Conservation (phyloP, 2,888 invertebrate species). For the Microctonus brassicae region DNA sequence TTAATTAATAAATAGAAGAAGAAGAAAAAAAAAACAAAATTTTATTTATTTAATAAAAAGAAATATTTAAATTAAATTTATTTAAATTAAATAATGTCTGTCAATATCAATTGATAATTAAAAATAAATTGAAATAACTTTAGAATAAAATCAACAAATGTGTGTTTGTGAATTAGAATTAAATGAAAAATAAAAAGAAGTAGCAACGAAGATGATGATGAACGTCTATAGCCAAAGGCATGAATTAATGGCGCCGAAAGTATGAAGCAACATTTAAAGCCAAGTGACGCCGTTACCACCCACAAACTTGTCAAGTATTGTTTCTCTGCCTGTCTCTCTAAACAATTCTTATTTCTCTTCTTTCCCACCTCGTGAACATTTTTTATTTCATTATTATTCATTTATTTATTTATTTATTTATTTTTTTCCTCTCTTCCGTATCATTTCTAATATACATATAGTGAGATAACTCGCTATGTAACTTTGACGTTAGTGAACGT, state of each 20-base stretch:
- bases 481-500: conserved; percentile 29
- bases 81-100: too few relatives aligned
- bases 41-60: too few relatives aligned
- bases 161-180: too few relatives aligned
- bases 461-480: not conserved
- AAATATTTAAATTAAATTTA: too few relatives aligned
- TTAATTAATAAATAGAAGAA: too few relatives aligned
- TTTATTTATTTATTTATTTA: conserved; percentile 5
- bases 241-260: conserved; percentile 53
- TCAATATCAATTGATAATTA: too few relatives aligned
- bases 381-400: too few relatives aligned
- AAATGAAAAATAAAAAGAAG: not conserved
- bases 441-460: not conserved
- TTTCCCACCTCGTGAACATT: conserved; percentile 17
- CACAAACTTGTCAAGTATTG: conserved; percentile 45
- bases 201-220: conserved; percentile 46
- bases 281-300: conserved; percentile 46
- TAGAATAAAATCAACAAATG: too few relatives aligned
- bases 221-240: conserved; percentile 26
- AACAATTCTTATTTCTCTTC: conserved; percentile 4
- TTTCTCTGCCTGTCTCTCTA: conserved; percentile 39
- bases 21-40: too few relatives aligned
- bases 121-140: too few relatives aligned
- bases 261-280: conserved; percentile 38
- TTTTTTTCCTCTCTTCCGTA: conserved; percentile 21